A percentile compares a stretch with the other conserved stretches of the same genome.
These are phyloP conservation scores for Noctua pronuba DNA, from an alignment of 2,888 invertebrate species.

Conservation along the genomic window DNA sequence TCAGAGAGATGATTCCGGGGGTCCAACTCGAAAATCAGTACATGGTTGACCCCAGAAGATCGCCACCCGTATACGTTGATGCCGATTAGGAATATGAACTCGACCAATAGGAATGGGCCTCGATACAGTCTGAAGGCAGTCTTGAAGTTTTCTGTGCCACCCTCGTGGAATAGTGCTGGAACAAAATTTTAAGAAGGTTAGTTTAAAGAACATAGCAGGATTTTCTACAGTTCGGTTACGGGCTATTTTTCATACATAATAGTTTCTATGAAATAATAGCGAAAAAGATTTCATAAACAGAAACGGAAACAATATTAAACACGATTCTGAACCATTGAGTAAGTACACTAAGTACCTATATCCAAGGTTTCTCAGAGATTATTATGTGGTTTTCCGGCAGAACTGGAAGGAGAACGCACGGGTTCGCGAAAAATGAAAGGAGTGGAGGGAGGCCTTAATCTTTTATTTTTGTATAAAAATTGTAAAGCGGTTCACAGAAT, in stretches of 20 bases:
- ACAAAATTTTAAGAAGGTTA: conserved; percentile 25
- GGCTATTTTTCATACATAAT: background rate
- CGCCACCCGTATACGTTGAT: conserved; percentile 99
- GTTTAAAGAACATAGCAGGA: background rate
- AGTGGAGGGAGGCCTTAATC: too few species aligned
- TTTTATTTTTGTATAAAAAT: too few species aligned
- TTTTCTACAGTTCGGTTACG: background rate
- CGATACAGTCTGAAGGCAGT: conserved; percentile 98
- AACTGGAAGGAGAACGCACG: too few species aligned
- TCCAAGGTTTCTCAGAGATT: background rate
- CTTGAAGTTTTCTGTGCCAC: conserved; percentile 93
- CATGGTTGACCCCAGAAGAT: conserved; percentile 99
- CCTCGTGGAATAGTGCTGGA: conserved; percentile 94
- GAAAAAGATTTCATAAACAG: background rate
- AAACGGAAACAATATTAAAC: background rate
- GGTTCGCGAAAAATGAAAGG: too few species aligned
- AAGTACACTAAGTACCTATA: too few species aligned
- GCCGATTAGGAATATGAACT: conserved; percentile 98
- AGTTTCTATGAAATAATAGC: too few species aligned
- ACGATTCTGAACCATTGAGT: background rate
- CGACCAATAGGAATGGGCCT: conserved; percentile 97
- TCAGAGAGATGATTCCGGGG: conserved; percentile 98
- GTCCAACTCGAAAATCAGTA: conserved; percentile 98
- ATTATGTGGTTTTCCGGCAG: background rate
- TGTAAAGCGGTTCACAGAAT: too few species aligned